Evolutionary conservation across 2,113 vertebrate species (phyloP).

Genomic region (Pycnonotus jocosus): DNA sequence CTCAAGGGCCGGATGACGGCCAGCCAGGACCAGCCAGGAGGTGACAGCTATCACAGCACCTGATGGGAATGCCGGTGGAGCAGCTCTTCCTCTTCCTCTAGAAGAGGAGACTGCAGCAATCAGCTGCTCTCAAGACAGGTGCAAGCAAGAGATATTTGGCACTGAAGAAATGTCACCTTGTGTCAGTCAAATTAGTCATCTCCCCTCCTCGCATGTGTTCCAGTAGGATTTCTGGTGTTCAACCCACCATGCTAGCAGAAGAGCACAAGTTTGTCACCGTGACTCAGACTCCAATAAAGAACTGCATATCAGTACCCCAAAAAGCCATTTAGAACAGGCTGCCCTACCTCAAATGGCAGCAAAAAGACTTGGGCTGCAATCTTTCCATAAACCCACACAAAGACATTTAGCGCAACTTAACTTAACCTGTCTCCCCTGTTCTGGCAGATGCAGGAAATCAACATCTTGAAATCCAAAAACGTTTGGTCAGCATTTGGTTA

Average conservation of each 20-base stretch:
- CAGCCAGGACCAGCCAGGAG: neutral
- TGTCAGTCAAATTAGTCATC: neutral
- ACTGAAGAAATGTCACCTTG: neutral
- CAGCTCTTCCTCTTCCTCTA: neutral
- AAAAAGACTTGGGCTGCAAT: neutral
- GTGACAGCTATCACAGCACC: neutral
- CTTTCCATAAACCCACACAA: neutral
- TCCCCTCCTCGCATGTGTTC: accelerated
- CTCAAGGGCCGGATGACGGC: accelerated
- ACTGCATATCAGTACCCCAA: neutral
- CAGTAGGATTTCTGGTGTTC: neutral
- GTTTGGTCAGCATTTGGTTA: neutral
- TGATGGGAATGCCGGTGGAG: neutral
- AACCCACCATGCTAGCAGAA: neutral
- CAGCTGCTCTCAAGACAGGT: conserved; percentile 6
- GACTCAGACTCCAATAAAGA: neutral
- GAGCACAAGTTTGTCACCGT: neutral
- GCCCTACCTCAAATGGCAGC: neutral
- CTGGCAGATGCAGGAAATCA: neutral
- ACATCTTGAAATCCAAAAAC: neutral
- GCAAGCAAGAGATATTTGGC: neutral
- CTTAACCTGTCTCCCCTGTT: neutral
- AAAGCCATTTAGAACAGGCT: neutral
- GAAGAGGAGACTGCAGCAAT: neutral
- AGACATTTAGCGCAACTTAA: neutral